Evolutionary conservation across 2,888 invertebrate species (phyloP).

Genomic region (Ochropleura leucogaster): DNA sequence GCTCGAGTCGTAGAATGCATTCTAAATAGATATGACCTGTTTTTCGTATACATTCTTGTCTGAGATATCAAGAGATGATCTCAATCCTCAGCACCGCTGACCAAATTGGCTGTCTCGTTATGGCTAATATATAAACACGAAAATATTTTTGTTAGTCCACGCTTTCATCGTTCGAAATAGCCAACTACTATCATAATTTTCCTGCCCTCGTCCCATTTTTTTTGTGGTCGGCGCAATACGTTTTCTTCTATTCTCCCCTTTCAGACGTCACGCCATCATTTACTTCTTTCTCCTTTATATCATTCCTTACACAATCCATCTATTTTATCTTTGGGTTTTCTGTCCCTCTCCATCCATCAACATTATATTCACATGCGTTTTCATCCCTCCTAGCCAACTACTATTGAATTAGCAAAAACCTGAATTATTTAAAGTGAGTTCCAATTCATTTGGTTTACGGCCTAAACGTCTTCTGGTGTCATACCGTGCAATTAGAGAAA

Average conservation of each 20-base stretch:
- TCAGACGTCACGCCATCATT: no score
- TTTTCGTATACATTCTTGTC: slow-evolving; percentile 61
- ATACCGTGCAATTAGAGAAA: slow-evolving; percentile 65
- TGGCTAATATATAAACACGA: slow-evolving; percentile 42
- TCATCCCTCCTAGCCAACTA: no score
- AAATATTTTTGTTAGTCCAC: slow-evolving; percentile 30
- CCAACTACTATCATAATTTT: background rate
- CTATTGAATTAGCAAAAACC: slow-evolving; percentile 71
- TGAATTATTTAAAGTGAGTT: slow-evolving; percentile 72
- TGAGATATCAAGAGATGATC: slow-evolving; percentile 59
- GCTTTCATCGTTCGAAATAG: slow-evolving; percentile 38
- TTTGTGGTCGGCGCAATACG: no score
- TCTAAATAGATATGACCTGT: slow-evolving; percentile 71
- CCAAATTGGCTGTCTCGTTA: slow-evolving; percentile 39
- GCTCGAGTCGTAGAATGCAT: slow-evolving; percentile 62
- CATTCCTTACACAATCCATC: no score
- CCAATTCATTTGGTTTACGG: slow-evolving; percentile 75
- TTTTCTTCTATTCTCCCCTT: no score
- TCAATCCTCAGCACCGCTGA: slow-evolving; percentile 56
- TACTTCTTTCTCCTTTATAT: no score
- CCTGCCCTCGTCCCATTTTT: no score
- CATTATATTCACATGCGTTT: no score
- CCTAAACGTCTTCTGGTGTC: slow-evolving; percentile 68
- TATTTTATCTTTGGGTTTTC: no score
- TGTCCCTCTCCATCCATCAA: no score